Conservation (phyloP, 1,140 invertebrate genomes). For the Ooceraea biroi region DNA sequence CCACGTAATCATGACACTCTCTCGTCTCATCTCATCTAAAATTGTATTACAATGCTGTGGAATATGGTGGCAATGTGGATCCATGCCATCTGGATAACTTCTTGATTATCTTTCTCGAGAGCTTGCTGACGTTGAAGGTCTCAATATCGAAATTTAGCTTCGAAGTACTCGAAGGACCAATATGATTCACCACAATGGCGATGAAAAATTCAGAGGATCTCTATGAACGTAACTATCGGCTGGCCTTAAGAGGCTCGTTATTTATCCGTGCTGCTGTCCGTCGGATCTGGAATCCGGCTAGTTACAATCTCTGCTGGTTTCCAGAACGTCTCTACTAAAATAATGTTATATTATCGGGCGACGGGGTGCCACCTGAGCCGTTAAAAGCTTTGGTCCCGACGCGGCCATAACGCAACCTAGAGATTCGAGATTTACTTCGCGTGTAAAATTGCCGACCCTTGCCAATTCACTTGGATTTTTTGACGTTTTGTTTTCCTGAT, state of each 20-base stretch:
- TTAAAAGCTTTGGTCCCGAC: slow-evolving; percentile 82
- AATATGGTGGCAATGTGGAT: not conserved
- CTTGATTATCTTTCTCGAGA: not conserved
- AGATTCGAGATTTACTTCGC: slow-evolving; percentile 79
- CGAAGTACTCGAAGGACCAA: not conserved
- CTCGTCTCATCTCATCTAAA: not conserved
- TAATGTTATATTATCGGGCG: slow-evolving; percentile 80
- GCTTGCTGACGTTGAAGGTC: not conserved
- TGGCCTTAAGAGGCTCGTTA: slow-evolving; percentile 62
- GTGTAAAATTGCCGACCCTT: slow-evolving; percentile 42
- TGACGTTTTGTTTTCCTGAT: not conserved
- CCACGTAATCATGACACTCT: not conserved
- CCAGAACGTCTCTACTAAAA: slow-evolving; percentile 78
- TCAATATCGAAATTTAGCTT: not conserved
- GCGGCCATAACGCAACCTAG: slow-evolving; percentile 76
- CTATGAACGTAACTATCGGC: slow-evolving; percentile 31
- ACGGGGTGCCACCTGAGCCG: slow-evolving; percentile 82
- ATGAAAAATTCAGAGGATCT: slow-evolving; percentile 64
- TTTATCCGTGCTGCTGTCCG: slow-evolving; percentile 61
- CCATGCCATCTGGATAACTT: not conserved
- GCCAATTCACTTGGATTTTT: slow-evolving; percentile 26
- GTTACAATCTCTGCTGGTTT: slow-evolving; percentile 81
- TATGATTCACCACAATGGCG: slow-evolving; percentile 62
- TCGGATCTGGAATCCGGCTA: slow-evolving; percentile 58
- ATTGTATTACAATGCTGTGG: not conserved